Conservation (phyloP, 1,140 invertebrate species). For the Heterodera schachtii region DNA sequence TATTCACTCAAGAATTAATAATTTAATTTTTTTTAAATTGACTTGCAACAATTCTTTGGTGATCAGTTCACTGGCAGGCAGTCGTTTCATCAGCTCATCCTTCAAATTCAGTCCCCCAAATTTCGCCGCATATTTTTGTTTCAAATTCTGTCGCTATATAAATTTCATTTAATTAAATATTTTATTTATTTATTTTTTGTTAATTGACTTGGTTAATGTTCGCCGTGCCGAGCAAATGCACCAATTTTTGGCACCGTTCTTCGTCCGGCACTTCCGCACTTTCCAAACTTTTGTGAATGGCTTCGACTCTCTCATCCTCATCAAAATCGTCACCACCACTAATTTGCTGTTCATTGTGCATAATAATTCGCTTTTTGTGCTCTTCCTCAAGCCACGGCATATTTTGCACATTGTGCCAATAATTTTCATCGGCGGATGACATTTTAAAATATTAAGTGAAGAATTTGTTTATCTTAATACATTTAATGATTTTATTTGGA, state of each 20-base stretch:
- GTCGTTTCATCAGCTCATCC: slow-evolving; percentile 15
- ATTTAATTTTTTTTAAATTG: too few relatives aligned
- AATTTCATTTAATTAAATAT: neutral
- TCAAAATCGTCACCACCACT: neutral
- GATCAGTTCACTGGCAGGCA: slow-evolving; percentile 24
- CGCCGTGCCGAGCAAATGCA: neutral
- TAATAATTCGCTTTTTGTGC: neutral
- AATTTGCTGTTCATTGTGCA: neutral
- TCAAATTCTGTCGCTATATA: slow-evolving; percentile 18
- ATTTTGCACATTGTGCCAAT: neutral
- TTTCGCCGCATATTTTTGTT: slow-evolving; percentile 17
- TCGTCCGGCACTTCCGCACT: neutral
- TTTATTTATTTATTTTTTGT: too few relatives aligned
- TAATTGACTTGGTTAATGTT: neutral
- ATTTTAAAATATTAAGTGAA: neutral
- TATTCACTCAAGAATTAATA: too few relatives aligned
- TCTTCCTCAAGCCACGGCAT: neutral
- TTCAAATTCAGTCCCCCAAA: slow-evolving; percentile 18
- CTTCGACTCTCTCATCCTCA: neutral
- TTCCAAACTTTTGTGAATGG: neutral
- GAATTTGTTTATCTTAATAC: neutral
- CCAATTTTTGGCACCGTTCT: neutral
- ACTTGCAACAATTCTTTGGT: slow-evolving; percentile 69
- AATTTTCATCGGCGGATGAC: neutral
- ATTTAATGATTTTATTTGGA: too few relatives aligned